Evolutionary conservation across 2,888 invertebrate species (phyloP), one percentile per base, ranked within the genome.

Genomic region (Tipula vernalis): DNA sequence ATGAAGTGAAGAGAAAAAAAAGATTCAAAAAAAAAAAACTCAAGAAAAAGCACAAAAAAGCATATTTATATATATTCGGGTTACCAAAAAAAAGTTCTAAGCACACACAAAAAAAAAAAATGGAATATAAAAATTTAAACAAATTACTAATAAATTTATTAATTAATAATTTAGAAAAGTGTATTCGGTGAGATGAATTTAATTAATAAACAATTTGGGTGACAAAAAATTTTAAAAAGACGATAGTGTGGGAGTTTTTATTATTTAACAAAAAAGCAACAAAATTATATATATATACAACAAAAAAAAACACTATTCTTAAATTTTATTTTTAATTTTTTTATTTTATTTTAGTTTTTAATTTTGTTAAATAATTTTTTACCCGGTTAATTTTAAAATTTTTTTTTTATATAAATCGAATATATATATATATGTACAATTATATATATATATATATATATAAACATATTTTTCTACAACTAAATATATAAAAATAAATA

Each of bases 131-230:
- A 86, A 57, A 47, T 87, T 36, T 87, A 83, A 87, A 83, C 47
- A 87, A 86, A 86, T 88, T 88, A 87, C 88, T 88, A 87, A 88
- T 88, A 88, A 88, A 88, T 85, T 44, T 85, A 85, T 41, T 85
- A 85, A 85, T 42, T 85, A 85, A 86, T 86, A 88, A 88, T 88
- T 89, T 88, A 87, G 88, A 88, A 88, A 88, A 88, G 87, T 89
- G 88, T 88, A 88, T 88, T 88, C 89, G 89, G 89, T 89, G 89
- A 89, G 89, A 89, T 89, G 89, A 89, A 88, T 88, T 88, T 88
- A 57, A 57, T 85, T 39, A 36, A 41, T 71, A 85, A 87, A 87
- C 85, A 57, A 87, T 57, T 87, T 42, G 87, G 87, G 87, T 87
- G 87, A 87, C 87, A 87, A 85, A 85, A 85, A 85, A 85, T 85